These are phyloP conservation scores for Hypomesus transpacificus DNA, from an alignment of 2,113 vertebrate species.

Conservation along the genomic window DNA sequence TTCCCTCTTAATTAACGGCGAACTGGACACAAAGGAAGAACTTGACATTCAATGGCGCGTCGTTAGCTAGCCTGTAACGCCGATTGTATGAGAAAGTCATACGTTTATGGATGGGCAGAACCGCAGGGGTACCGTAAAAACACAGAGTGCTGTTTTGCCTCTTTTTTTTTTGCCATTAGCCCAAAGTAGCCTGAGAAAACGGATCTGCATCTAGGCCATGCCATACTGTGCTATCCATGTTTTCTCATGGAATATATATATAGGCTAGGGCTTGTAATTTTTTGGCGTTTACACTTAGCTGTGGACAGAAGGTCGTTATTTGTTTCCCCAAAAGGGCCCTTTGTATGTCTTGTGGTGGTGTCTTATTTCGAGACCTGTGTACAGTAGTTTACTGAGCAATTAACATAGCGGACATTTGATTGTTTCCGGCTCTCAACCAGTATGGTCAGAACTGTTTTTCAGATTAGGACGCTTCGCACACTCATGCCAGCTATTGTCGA, in stretches of 20 bases:
- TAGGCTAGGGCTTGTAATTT: constrained; percentile 42
- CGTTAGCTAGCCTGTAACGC: constrained; percentile 47
- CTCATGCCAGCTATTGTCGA: constrained; percentile 4
- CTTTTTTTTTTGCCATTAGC: too few species aligned
- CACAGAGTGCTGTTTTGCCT: constrained; percentile 25
- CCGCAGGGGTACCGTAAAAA: constrained; percentile 49
- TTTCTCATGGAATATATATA: constrained; percentile 62
- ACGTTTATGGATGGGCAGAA: constrained; percentile 44
- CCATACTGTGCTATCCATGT: constrained; percentile 37
- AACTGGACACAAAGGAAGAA: constrained; percentile 49
- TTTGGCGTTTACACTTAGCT: constrained; percentile 49
- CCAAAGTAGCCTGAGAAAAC: too few species aligned
- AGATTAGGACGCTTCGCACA: constrained; percentile 32
- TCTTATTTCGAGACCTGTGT: constrained; percentile 57
- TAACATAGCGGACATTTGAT: constrained; percentile 60
- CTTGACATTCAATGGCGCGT: constrained; percentile 37
- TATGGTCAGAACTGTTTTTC: constrained; percentile 46
- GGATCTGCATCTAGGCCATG: constrained; percentile 20
- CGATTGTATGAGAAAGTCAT: constrained; percentile 47
- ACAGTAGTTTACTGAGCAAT: constrained; percentile 58
- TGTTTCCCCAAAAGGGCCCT: constrained; percentile 39
- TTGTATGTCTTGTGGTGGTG: constrained; percentile 49
- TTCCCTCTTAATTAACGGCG: constrained; percentile 60
- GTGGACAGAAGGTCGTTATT: constrained; percentile 56
- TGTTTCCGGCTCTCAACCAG: constrained; percentile 46